Evolutionary conservation across 2,113 vertebrate genomes (phyloP).

Genomic region (Sterrhoptilus dennistouni): DNA sequence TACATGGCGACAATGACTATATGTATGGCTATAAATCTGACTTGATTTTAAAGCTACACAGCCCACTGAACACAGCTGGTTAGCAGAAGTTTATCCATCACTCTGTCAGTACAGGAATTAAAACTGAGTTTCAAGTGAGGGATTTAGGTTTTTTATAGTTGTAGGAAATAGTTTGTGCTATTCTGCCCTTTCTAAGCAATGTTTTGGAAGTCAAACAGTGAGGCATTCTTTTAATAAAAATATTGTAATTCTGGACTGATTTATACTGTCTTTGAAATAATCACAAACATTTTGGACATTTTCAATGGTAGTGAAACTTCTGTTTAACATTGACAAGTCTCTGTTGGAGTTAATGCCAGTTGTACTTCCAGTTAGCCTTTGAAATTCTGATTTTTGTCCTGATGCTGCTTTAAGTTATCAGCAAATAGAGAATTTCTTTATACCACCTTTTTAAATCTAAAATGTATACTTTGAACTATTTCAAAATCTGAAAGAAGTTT

Average conservation of each 20-base stretch:
- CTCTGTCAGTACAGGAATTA: background rate
- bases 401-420: background rate
- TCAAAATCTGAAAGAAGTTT: background rate
- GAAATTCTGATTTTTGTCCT: background rate
- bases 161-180: background rate
- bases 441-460: background rate
- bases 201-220: background rate
- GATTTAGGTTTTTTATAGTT: background rate
- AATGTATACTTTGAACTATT: rapidly evolving
- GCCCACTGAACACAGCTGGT: background rate
- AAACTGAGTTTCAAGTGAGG: background rate
- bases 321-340: background rate
- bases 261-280: background rate
- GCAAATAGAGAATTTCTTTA: background rate
- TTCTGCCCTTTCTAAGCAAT: background rate
- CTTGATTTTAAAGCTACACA: background rate
- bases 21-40: background rate
- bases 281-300: background rate
- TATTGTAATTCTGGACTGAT: rapidly evolving
- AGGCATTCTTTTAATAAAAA: background rate
- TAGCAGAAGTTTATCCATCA: background rate
- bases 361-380: background rate
- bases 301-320: background rate
- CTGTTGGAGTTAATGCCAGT: background rate
- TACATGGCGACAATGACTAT: background rate